Evolutionary conservation across 2,888 invertebrate genomes (phyloP), one percentile per base, ranked within the genome.

Genomic region (Lacanobia oleracea): DNA sequence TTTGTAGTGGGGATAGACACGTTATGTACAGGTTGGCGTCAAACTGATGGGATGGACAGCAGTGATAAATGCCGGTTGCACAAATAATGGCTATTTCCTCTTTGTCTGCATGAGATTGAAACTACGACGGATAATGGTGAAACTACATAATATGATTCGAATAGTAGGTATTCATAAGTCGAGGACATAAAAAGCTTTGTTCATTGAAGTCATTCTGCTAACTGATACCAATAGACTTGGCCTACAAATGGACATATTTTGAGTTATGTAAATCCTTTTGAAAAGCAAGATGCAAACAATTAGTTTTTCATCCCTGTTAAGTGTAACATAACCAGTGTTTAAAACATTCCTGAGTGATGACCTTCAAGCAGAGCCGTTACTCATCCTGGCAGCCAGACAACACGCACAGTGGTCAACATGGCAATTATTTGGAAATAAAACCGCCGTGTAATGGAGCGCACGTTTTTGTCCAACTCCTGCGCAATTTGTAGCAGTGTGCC

Each of bases 371-470:
- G 16, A 53, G 48, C 77, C 61, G 71, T 67, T 63, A 63, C 23
- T 67, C 70, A 74, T 59, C 56, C 18, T 27, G 57, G 21, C 59
- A 59, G 37, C 18, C 70, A 40, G 56, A 48, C 61, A 67, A 50
- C 72, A 73, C 64, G 63, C 68, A 63, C 60, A 70, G 67, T 68
- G 50, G 53, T 37, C 50, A 40, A 62, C 67, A 68, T 71, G 62
- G 57, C 70, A 74, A 82, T 78, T 74, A 74, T 66, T 71, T 78
- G 61, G 56, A 71, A 82, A 82, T 73, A 71, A 81, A 73, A 73
- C 23, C 14, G 48, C 65, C 21, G 64, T 70, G 50, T 74, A 78
- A 74, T 72, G 67, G 70, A 68, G 68, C 18, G 51, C 56, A 54
- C 33, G 72, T 78, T 82, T 78, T 78, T 74, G 65, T 67, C 53